Evolutionary conservation across 2,113 vertebrate genomes (phyloP).

Genomic region (Lophura nycthemera): DNA sequence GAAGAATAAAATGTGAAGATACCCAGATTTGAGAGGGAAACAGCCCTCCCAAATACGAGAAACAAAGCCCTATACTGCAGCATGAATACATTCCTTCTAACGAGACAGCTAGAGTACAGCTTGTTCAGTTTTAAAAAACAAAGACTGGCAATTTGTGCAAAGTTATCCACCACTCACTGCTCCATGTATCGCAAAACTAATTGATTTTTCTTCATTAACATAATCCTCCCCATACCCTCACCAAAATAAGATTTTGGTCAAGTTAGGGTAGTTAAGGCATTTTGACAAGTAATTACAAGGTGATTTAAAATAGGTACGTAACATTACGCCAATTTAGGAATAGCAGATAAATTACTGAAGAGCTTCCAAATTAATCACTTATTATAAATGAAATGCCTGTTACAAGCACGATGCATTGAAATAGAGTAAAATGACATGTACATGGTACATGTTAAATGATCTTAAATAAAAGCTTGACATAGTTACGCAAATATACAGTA

Average conservation of each 20-base stretch:
- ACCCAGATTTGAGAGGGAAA: constrained; percentile 19
- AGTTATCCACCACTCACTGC: constrained; percentile 62
- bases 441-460: constrained; percentile 87
- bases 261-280: constrained; percentile 86
- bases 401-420: constrained; percentile 89
- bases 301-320: constrained; percentile 74
- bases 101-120: constrained; percentile 61
- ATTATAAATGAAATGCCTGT: constrained; percentile 84
- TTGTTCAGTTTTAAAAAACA: constrained; percentile 49
- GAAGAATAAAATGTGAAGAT: constrained; percentile 59
- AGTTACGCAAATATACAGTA: constrained; percentile 87
- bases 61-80: constrained; percentile 51
- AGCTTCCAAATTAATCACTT: constrained; percentile 81
- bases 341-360: constrained; percentile 79
- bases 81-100: constrained; percentile 62
- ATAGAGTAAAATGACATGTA: constrained; percentile 85
- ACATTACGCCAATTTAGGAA: constrained; percentile 80
- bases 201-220: constrained; percentile 31
- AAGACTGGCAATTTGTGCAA: constrained; percentile 77
- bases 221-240: constrained; percentile 44
- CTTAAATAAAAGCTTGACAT: constrained; percentile 83
- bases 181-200: background rate
- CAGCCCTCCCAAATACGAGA: constrained; percentile 17
- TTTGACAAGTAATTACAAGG: constrained; percentile 80
- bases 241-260: constrained; percentile 75